Evolutionary conservation across 92 coral and sea anemone species (phyloP), one percentile per base, ranked within the genome.

Genomic region (Porites divaricata): DNA sequence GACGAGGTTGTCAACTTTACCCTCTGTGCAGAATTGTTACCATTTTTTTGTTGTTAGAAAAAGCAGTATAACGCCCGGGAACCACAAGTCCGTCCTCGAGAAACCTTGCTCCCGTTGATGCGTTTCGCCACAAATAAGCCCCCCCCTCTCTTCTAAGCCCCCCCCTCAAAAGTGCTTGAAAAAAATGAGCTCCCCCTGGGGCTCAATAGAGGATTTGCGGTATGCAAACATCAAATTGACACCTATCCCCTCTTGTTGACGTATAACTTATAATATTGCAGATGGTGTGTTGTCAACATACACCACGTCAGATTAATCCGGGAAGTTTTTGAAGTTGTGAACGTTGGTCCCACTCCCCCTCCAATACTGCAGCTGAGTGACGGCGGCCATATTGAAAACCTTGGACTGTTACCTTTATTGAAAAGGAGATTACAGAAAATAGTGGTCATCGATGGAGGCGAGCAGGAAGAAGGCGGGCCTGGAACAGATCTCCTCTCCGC

Each of bases 331-430:
- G 90, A 88, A 28, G 91, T 93, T 19, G 63, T 80, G 6, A 88
- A 95, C 75, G 67, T 77, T 26, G 98, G 98, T 4, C 92, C 96
- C 81, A 91, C 28, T 62, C 90, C 98, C 69, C 98, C 98, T 61
- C 88, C 98, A 10, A 76, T 95, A 19, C 68, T 95, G 26, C 74
- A 71, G 24, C 68, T 95, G 54, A 88, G 93, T 58, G 98, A 95
- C 81, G 98, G 98, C 19, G 98, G 98, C 62, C 98, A 95, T 68
- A 25, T 80, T 53, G 98, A 95, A 76, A 95, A 95, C 83, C 91
- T 95, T 71, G 96, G 93, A 15, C 41, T 93, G 11, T 77, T 93
- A 48, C 86, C 96, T 1, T 75, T 95, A 16, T 78, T 95, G 70
- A 91, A 93, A 81, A 80, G 88, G 21, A 54, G 86, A 28, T 79